Conservation (phyloP, 2,888 invertebrate species). For the Phyto melanocephala region DNA sequence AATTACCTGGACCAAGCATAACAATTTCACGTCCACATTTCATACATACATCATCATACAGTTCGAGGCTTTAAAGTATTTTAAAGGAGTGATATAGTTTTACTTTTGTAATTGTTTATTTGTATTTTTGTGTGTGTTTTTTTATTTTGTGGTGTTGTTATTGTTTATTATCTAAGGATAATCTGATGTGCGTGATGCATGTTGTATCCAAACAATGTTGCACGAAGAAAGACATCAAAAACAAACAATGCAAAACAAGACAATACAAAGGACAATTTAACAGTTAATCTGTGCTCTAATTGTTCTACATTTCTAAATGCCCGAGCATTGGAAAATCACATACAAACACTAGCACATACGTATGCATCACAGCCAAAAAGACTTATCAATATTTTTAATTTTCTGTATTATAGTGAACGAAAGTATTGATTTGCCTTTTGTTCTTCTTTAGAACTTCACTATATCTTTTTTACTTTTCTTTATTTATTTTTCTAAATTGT, state of each 20-base stretch:
- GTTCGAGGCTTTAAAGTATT: background rate
- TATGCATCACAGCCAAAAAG: background rate
- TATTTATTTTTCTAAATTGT: background rate
- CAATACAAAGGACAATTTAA: constrained; percentile 60
- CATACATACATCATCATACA: no score
- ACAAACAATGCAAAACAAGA: background rate
- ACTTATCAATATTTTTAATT: background rate
- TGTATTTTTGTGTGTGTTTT: background rate
- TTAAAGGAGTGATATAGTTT: constrained; percentile 41
- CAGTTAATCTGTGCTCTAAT: constrained; percentile 64
- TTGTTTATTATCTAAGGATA: constrained; percentile 54
- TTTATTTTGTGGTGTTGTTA: background rate
- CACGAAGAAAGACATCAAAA: constrained; percentile 19
- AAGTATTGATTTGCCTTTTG: background rate
- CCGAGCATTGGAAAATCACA: background rate
- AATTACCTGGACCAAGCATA: background rate
- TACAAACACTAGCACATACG: no score
- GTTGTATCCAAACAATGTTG: constrained; percentile 30
- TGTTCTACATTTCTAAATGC: constrained; percentile 45
- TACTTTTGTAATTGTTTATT: background rate
- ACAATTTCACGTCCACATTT: background rate
- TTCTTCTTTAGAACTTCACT: constrained; percentile 17
- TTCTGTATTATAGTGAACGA: background rate
- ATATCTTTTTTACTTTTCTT: background rate
- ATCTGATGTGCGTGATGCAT: constrained; percentile 62